phyloP scores from a whole-genome alignment of 2,888 invertebrate species.

The Cancer borealis region DNA sequence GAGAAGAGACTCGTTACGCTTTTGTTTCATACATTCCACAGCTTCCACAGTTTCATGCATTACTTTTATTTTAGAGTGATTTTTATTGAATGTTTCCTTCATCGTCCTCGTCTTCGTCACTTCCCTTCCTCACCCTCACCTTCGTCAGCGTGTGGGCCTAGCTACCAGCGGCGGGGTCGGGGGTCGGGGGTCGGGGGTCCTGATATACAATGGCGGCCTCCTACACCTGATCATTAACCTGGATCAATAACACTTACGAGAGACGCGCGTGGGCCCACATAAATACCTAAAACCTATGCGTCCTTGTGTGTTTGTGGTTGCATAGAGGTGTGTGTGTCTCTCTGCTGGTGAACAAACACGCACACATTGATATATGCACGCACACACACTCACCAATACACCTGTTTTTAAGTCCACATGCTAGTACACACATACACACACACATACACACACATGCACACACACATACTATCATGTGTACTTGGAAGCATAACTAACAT shows the following conservation, averaged over 20 bases:
- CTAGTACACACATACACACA: not conserved
- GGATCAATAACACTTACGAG: conserved; percentile 67
- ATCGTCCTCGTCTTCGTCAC: conserved; percentile 2
- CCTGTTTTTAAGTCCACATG: conserved; percentile 20
- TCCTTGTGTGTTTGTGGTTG: conserved; percentile 54
- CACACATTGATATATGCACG: conserved; percentile 24
- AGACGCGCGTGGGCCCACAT: conserved; percentile 62
- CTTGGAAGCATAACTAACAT: conserved; percentile 6
- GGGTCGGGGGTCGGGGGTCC: not conserved
- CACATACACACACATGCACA: not conserved
- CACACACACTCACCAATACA: conserved; percentile 25
- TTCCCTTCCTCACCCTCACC: conserved; percentile 51
- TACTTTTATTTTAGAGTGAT: not conserved
- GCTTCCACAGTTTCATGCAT: not conserved
- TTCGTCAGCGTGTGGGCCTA: not conserved
- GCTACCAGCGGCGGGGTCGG: conserved; percentile 11
- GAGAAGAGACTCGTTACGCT: not conserved
- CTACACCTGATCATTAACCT: conserved; percentile 57
- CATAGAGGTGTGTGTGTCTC: conserved; percentile 44
- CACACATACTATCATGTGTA: not conserved
- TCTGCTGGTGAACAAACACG: conserved; percentile 4
- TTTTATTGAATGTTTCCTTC: not conserved
- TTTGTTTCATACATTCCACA: not conserved
- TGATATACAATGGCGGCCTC: conserved; percentile 45
- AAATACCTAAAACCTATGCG: conserved; percentile 56